These are phyloP conservation scores for Glossosoma conforme DNA, from an alignment of 1,140 invertebrate genomes.

Conservation along the genomic window DNA sequence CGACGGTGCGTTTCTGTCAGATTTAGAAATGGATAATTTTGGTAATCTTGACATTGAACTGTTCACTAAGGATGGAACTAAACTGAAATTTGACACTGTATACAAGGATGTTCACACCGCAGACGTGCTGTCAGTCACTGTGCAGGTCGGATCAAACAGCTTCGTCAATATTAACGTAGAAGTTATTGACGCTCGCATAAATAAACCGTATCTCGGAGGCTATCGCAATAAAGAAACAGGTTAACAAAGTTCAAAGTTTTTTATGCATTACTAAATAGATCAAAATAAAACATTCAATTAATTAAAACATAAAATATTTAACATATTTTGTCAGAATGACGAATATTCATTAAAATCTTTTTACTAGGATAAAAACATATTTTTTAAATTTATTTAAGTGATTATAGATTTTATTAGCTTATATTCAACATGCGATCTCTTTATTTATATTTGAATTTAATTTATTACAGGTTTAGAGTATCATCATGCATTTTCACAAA, in stretches of 20 bases:
- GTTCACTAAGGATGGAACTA: conserved; percentile 41
- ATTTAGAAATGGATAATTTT: conserved; percentile 47
- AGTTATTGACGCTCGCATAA: conserved; percentile 51
- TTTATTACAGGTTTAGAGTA: conserved; percentile 42
- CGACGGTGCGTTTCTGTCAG: conserved; percentile 40
- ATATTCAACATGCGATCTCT: background rate
- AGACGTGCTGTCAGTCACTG: conserved; percentile 51
- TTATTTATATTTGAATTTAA: background rate
- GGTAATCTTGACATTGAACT: conserved; percentile 47
- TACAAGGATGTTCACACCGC: conserved; percentile 43
- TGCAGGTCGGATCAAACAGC: conserved; percentile 42
- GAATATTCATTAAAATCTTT: too few relatives aligned
- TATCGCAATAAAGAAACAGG: conserved; percentile 55
- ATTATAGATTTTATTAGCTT: background rate
- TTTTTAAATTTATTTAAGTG: too few relatives aligned
- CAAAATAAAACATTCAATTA: too few relatives aligned
- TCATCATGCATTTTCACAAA: conserved; percentile 61
- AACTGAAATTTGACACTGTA: conserved; percentile 42
- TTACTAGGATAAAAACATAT: too few relatives aligned
- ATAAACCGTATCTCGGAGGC: conserved; percentile 60
- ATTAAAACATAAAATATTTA: too few relatives aligned
- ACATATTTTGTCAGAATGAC: too few relatives aligned
- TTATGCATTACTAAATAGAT: too few relatives aligned
- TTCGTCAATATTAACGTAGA: conserved; percentile 53
- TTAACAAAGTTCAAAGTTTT: too few relatives aligned